A percentile compares a stretch with the other conserved stretches of the same genome.
These are phyloP conservation scores for Pentalonia nigronervosa DNA, from an alignment of 1,140 invertebrate genomes.

Conservation along the genomic window DNA sequence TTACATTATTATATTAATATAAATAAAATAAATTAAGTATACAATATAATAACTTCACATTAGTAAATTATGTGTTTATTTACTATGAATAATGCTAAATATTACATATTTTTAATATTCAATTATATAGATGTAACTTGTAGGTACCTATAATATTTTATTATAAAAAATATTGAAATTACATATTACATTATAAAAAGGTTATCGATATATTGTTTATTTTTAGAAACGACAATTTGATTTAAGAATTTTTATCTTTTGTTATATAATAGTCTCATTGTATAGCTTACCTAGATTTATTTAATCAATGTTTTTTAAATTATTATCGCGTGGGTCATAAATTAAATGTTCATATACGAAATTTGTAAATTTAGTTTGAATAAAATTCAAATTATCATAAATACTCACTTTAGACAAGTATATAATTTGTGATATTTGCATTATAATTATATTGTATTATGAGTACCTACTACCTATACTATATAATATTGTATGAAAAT, in stretches of 20 bases:
- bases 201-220: slow-evolving; percentile 2
- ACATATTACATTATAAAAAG: background rate
- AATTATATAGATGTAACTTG: background rate
- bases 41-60: background rate
- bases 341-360: background rate
- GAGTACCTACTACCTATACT: background rate
- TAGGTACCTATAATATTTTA: background rate
- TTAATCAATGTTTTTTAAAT: background rate
- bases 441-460: no score
- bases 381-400: background rate
- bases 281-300: background rate
- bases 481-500: background rate
- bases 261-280: background rate
- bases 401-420: background rate
- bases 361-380: background rate
- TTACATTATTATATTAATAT: background rate
- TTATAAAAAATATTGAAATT: background rate
- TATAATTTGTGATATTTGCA: background rate
- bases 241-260: background rate
- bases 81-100: background rate
- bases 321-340: background rate
- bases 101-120: background rate
- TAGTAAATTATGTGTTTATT: background rate
- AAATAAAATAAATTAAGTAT: background rate
- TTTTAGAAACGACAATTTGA: background rate